Conservation (phyloP, 2,888 invertebrate species). For the Dioctria rufipes region DNA sequence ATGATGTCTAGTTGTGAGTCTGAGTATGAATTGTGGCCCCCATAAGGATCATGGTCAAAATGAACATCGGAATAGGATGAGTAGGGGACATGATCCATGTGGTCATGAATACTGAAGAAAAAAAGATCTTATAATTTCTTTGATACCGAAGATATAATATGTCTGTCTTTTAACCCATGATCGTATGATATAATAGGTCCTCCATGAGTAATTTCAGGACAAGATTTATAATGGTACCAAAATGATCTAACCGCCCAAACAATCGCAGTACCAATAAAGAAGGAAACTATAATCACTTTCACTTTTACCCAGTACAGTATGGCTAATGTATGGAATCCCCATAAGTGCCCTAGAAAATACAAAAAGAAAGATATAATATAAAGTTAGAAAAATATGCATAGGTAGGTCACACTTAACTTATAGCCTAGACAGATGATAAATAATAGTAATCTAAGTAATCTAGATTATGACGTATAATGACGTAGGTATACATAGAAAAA, state of each 20-base stretch:
- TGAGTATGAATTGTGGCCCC: slow-evolving; percentile 58
- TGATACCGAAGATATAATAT: neutral
- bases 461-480: neutral
- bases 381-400: too few species aligned
- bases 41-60: slow-evolving; percentile 59
- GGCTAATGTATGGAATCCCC: slow-evolving; percentile 66
- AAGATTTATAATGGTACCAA: slow-evolving; percentile 59
- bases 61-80: slow-evolving; percentile 59
- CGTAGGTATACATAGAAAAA: too few species aligned
- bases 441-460: neutral
- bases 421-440: neutral
- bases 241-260: slow-evolving; percentile 67
- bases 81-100: slow-evolving; percentile 64
- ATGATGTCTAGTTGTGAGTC: slow-evolving; percentile 51
- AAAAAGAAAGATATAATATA: neutral
- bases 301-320: slow-evolving; percentile 69
- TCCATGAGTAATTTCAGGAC: slow-evolving; percentile 60
- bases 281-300: slow-evolving; percentile 68
- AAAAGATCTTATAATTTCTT: neutral
- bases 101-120: slow-evolving; percentile 36
- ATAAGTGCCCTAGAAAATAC: slow-evolving; percentile 63
- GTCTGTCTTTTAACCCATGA: slow-evolving; percentile 66
- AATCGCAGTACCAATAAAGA: slow-evolving; percentile 68
- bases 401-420: neutral
- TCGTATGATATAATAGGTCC: slow-evolving; percentile 64